Base-by-base conservation (phyloP, 2,888 invertebrate species). In the Heteropelma amictum region DNA sequence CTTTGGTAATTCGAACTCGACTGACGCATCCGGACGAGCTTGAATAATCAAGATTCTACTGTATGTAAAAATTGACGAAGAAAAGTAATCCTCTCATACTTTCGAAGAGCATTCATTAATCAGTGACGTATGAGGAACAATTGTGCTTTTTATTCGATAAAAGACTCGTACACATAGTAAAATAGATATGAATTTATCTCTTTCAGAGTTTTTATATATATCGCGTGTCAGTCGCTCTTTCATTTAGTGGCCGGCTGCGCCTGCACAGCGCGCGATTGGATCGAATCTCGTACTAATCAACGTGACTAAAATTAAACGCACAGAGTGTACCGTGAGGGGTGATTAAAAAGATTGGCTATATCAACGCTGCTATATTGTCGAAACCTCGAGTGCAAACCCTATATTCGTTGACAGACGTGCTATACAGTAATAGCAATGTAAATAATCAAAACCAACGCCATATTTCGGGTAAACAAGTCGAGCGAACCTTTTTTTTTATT, bases 231-330 rank as follows among this genome's bases (percentile, higher is more conserved):
- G 35, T 71, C 38, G 47, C 28, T 64, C 51, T 69, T 45, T 69
- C 64, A 33, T 49, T 49, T 26, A 14, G 63, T 47, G 51, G 28
- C 53, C 40, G 60, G 60, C 56, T 60, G 51, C n/a, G n/a, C 26
- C 19, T 19, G 56, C 33, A 49, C 6, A 17, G 60, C 70, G n/a
- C n/a, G 65, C 70, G 65, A 74, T 74, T 74, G 74, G 74, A 64
- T 65, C 74, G 65, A 70, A 14, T 64, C 60, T 49, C 53, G 65
- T 70, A 53, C 64, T 69, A 74, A 69, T 74, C 69, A 74, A 70
- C 74, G 74, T 58, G 69, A 53, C 74, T 60, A 70, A 74, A 74
- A 70, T 74, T 74, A 65, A 70, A 70, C 64, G 60, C 23, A 40
- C 58, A 23, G 54, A 49, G 56, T 45, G 28, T 49, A 21, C 51